Percentiles rank a stretch among this genome's conserved stretches.
phyloP scores from a whole-genome alignment of 2,888 invertebrate species.

The Acleris laterana region DNA sequence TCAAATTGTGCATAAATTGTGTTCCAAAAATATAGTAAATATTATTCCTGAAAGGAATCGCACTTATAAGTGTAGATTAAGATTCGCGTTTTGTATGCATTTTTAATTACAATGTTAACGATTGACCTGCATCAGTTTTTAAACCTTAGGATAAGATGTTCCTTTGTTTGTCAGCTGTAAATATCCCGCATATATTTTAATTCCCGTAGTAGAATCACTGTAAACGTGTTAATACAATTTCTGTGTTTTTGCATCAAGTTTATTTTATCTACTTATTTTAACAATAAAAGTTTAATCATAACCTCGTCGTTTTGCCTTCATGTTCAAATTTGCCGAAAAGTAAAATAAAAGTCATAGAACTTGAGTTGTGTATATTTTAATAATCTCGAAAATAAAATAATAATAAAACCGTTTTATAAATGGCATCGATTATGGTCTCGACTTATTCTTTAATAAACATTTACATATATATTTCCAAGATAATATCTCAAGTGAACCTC shows the following conservation, averaged over 20 bases:
- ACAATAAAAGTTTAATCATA: slow-evolving; percentile 79
- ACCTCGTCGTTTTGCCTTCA: slow-evolving; percentile 43
- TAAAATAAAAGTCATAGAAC: slow-evolving; percentile 44
- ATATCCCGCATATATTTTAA: slow-evolving; percentile 74
- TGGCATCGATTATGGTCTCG: slow-evolving; percentile 43
- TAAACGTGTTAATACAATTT: slow-evolving; percentile 74
- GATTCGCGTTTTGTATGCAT: slow-evolving; percentile 51
- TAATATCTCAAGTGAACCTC: too few relatives aligned
- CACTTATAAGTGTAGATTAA: slow-evolving; percentile 51
- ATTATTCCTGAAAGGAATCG: slow-evolving; percentile 64
- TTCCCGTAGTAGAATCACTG: slow-evolving; percentile 71
- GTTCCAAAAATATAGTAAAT: slow-evolving; percentile 55
- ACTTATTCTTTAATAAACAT: slow-evolving; percentile 16
- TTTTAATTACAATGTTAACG: slow-evolving; percentile 65
- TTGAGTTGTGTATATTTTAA: slow-evolving; percentile 45
- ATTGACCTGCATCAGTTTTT: slow-evolving; percentile 77
- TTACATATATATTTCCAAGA: too few relatives aligned
- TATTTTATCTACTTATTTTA: slow-evolving; percentile 84
- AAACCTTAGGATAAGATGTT: slow-evolving; percentile 61
- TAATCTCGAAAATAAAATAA: slow-evolving; percentile 40
- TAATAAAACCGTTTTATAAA: slow-evolving; percentile 35
- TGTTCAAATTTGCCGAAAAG: slow-evolving; percentile 25
- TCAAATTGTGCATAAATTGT: slow-evolving; percentile 60
- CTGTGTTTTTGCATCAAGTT: slow-evolving; percentile 81
- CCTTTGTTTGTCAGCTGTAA: slow-evolving; percentile 77